Evolutionary conservation across 2,113 vertebrate species (phyloP).

Genomic region (Poecile atricapillus): DNA sequence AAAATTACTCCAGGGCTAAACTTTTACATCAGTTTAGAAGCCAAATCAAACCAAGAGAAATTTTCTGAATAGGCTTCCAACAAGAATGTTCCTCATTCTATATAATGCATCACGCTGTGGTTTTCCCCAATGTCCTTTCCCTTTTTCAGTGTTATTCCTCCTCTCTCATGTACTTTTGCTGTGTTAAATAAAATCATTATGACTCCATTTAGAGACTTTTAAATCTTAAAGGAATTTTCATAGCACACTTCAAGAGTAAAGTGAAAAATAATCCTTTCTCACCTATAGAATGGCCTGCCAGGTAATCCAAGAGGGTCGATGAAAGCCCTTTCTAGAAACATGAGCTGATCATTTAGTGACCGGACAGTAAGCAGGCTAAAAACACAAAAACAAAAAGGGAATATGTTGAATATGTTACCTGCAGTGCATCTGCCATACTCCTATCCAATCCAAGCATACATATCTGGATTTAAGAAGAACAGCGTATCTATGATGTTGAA

Average conservation of each 20-base stretch:
- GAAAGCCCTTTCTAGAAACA: conserved; percentile 93
- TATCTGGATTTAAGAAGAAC: neutral
- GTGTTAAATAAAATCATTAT: neutral
- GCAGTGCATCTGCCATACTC: neutral
- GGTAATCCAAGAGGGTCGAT: conserved; percentile 92
- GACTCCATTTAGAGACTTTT: neutral
- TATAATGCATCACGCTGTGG: neutral
- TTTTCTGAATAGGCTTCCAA: neutral
- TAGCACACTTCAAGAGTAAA: neutral
- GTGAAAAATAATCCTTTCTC: conserved; percentile 11
- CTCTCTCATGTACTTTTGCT: neutral
- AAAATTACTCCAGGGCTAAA: neutral
- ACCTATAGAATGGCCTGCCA: conserved; percentile 92
- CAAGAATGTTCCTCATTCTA: neutral
- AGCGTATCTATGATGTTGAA: neutral
- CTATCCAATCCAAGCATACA: neutral
- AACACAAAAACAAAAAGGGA: neutral
- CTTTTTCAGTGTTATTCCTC: neutral
- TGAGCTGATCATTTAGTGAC: conserved; percentile 88
- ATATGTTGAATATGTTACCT: neutral
- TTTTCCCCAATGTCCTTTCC: neutral
- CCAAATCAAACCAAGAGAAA: neutral
- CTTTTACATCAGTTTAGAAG: neutral
- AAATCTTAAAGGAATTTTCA: neutral
- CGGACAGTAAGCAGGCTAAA: conserved; percentile 71